Percentiles rank a stretch among this genome's conserved stretches.
phyloP scores from a whole-genome alignment of 2,888 invertebrate species.

The Volucella inanis region DNA sequence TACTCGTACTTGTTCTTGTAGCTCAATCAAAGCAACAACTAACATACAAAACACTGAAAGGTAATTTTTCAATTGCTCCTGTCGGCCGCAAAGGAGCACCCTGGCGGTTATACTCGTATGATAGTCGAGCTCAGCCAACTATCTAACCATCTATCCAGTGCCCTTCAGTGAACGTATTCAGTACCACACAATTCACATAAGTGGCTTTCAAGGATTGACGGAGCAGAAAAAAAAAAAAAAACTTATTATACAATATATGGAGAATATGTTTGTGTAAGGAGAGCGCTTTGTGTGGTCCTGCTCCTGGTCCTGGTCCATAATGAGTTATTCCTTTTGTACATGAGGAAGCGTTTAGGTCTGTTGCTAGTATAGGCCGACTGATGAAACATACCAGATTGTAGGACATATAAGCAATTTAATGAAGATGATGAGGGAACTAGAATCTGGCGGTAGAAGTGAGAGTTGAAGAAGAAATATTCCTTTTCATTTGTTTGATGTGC shows the following conservation, averaged over 20 bases:
- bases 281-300: conserved; percentile 27
- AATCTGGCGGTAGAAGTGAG: too few relatives aligned
- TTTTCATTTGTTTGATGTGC: conserved; percentile 54
- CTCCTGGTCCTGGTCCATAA: conserved; percentile 20
- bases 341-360: conserved; percentile 66
- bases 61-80: conserved; percentile 72
- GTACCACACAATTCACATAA: conserved; percentile 67
- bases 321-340: conserved; percentile 64
- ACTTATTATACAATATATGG: conserved; percentile 46
- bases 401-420: conserved; percentile 53
- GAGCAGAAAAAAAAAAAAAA: conserved; percentile 50
- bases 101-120: conserved; percentile 19
- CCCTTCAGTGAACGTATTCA: conserved; percentile 36
- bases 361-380: conserved; percentile 44
- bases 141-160: conserved; percentile 19
- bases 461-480: conserved; percentile 25
- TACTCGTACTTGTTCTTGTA: background rate
- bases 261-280: conserved; percentile 21
- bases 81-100: conserved; percentile 64
- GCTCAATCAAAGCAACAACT: conserved; percentile 70
- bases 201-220: conserved; percentile 69
- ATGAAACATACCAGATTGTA: conserved; percentile 43
- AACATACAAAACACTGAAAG: conserved; percentile 37
- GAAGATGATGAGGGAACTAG: conserved; percentile 39
- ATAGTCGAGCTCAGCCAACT: conserved; percentile 29